Conservation (phyloP, 2,888 invertebrate genomes). For the Rotaria sp. region DNA sequence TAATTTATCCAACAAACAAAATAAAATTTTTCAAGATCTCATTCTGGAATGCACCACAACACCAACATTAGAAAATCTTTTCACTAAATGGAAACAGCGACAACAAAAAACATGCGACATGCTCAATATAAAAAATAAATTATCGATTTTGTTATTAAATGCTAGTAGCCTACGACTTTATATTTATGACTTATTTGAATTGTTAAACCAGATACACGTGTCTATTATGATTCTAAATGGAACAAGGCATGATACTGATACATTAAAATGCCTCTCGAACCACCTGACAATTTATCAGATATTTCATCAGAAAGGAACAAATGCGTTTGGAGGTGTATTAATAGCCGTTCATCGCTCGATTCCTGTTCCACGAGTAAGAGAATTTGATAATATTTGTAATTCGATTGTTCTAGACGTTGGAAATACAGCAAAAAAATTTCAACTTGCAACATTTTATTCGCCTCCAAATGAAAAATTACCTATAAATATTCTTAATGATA, state of each 20-base stretch:
- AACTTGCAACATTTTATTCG: background rate
- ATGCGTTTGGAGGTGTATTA: background rate
- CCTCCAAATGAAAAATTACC: background rate
- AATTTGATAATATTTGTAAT: background rate
- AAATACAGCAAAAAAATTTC: background rate
- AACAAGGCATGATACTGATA: background rate
- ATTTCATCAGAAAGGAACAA: background rate
- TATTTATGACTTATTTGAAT: background rate
- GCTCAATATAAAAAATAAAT: background rate
- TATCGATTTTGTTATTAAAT: background rate
- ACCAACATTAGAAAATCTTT: background rate
- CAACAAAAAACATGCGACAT: background rate
- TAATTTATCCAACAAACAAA: background rate
- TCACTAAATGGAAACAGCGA: background rate
- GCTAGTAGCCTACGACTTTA: background rate
- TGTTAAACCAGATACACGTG: background rate
- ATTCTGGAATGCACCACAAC: background rate
- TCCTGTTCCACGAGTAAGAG: background rate
- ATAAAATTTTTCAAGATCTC: background rate
- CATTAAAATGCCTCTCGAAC: background rate
- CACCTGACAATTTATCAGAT: background rate
- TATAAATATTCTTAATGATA: too few relatives aligned
- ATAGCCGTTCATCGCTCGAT: background rate
- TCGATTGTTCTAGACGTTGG: too few relatives aligned
- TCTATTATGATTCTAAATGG: background rate